Evolutionary conservation across 2,888 invertebrate genomes (phyloP).

Genomic region (Drosophila lutescens): DNA sequence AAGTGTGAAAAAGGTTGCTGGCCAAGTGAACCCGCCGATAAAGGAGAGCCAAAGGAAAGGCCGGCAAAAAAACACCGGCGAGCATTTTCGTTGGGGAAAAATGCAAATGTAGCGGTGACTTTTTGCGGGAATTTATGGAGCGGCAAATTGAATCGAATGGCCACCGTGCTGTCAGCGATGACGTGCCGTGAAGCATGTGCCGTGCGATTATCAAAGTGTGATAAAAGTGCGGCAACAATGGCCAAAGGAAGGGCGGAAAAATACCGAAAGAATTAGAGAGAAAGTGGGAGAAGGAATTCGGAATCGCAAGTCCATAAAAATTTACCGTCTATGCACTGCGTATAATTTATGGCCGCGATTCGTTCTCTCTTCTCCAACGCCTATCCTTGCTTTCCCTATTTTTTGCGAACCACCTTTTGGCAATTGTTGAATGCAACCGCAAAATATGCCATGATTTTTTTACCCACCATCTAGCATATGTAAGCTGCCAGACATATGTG

Average conservation of each 20-base stretch:
- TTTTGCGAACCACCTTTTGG: constrained; percentile 52
- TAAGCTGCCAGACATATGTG: constrained; percentile 43
- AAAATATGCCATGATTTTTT: constrained; percentile 60
- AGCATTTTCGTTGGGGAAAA: constrained; percentile 36
- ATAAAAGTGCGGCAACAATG: constrained; percentile 68
- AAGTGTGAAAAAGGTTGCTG: constrained; percentile 59
- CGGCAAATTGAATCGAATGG: constrained; percentile 72
- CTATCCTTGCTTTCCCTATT: neutral
- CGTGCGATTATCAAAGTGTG: constrained; percentile 72
- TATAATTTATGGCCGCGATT: constrained; percentile 65
- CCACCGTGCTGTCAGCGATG: constrained; percentile 49
- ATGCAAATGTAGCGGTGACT: constrained; percentile 53
- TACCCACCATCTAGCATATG: constrained; percentile 56
- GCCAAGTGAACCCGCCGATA: constrained; percentile 49
- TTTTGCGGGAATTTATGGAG: constrained; percentile 70
- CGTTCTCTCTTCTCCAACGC: constrained; percentile 13
- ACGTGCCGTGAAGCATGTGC: constrained; percentile 70
- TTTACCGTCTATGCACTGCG: constrained; percentile 70
- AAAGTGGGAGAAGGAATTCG: constrained; percentile 8
- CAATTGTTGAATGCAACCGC: constrained; percentile 71
- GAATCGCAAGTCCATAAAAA: constrained; percentile 64
- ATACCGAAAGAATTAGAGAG: neutral
- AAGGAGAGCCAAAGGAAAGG: constrained; percentile 17
- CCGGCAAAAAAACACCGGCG: constrained; percentile 13
- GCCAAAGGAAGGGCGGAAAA: constrained; percentile 24